Percentiles rank a stretch among this genome's conserved stretches.
Evolutionary conservation across 2,888 invertebrate species (phyloP).

Genomic region (Rhorus exstirpatorius): DNA sequence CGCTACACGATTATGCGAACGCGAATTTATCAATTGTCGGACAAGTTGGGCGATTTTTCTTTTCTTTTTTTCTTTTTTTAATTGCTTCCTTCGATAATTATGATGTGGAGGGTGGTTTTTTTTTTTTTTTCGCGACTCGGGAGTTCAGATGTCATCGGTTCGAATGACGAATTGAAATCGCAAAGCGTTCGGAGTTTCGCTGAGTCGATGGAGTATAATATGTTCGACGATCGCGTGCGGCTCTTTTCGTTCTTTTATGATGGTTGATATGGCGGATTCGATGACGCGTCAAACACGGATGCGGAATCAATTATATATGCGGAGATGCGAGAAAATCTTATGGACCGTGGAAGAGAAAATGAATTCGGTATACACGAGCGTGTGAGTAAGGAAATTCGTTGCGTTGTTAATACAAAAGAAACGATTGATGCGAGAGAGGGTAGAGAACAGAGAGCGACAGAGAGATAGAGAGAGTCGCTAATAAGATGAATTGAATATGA

Average conservation of each 20-base stretch:
- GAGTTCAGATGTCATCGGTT: background rate
- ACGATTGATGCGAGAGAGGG: conserved; percentile 41
- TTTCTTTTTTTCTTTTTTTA: no score
- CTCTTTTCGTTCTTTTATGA: conserved; percentile 6
- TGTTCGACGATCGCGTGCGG: background rate
- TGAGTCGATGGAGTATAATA: background rate
- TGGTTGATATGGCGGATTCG: background rate
- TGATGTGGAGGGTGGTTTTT: background rate
- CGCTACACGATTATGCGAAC: background rate
- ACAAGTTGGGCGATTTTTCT: no score
- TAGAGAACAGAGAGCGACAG: conserved; percentile 4
- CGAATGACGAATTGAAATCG: background rate
- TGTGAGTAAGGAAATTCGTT: conserved; percentile 53
- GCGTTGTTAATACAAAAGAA: conserved; percentile 59
- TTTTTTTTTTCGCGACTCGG: background rate
- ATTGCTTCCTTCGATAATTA: background rate
- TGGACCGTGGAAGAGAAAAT: background rate
- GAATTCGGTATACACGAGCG: conserved; percentile 1
- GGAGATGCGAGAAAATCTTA: conserved; percentile 38
- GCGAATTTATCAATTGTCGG: background rate
- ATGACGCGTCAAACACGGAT: conserved; percentile 6
- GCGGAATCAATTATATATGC: conserved; percentile 27
- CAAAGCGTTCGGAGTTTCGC: background rate
- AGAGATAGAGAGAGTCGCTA: conserved; percentile 33
- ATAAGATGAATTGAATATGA: conserved; percentile 33